Conservation (phyloP, 1,140 invertebrate species). For the Calliphora vicina region DNA sequence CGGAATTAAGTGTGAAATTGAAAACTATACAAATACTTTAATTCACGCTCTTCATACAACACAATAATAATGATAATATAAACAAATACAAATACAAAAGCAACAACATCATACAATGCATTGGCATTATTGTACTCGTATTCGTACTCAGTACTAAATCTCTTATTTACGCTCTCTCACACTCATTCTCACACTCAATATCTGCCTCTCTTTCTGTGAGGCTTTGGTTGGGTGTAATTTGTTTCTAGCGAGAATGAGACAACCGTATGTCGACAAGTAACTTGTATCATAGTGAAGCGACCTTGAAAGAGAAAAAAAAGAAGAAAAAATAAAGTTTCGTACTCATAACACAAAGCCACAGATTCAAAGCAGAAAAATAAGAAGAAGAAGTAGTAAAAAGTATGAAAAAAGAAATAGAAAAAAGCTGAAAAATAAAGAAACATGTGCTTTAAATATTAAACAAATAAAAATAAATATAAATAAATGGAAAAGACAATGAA, state of each 20-base stretch:
- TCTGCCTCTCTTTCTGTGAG: not conserved
- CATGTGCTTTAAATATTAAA: conserved; percentile 26
- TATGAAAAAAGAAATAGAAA: not conserved
- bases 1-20: not conserved
- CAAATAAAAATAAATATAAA: conserved; percentile 10
- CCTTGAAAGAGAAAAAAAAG: conserved; percentile 23
- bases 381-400: not conserved
- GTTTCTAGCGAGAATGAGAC: not conserved
- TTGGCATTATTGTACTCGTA: not conserved
- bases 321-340: conserved; percentile 24
- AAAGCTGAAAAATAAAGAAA: conserved; percentile 4
- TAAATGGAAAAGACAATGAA: not conserved
- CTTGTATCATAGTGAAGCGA: conserved; percentile 6
- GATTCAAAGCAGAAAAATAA: not conserved
- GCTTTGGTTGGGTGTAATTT: not conserved
- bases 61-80: not conserved
- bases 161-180: not conserved
- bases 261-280: not conserved
- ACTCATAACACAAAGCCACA: not conserved
- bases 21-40: not conserved
- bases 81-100: not conserved
- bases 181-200: not conserved
- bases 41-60: not conserved
- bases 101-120: not conserved
- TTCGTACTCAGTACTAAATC: not conserved